These are phyloP conservation scores for Oreotrochilus melanogaster DNA, from an alignment of 2,113 vertebrate genomes.

Conservation along the genomic window DNA sequence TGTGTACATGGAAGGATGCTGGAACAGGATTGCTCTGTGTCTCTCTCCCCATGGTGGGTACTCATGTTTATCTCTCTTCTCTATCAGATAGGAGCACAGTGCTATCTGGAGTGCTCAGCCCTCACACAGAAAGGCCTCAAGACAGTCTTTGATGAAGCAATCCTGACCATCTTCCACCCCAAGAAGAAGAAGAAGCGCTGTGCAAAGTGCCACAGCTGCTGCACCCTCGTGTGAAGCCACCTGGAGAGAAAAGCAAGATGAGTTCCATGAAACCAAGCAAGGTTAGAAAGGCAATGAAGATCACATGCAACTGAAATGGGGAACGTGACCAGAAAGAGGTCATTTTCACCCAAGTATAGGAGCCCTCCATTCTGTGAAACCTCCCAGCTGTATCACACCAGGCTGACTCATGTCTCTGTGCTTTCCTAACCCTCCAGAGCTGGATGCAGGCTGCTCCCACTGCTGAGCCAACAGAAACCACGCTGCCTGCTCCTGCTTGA, in stretches of 20 bases:
- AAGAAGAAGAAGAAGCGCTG: slow-evolving; percentile 86
- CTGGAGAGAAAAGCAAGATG: neutral
- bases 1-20: fast-evolving
- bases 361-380: slow-evolving; percentile 21
- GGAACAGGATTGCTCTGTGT: neutral
- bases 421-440: slow-evolving; percentile 16
- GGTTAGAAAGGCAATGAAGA: neutral
- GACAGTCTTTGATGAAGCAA: slow-evolving; percentile 90
- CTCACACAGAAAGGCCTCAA: slow-evolving; percentile 91
- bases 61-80: neutral
- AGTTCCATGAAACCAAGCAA: slow-evolving; percentile 14
- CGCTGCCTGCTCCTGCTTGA: neutral
- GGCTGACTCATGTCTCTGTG: slow-evolving; percentile 22
- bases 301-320: slow-evolving; percentile 24
- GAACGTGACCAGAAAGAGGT: slow-evolving; percentile 54
- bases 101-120: slow-evolving; percentile 90
- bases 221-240: slow-evolving; percentile 80
- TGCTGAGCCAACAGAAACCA: neutral
- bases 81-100: slow-evolving; percentile 88
- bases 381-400: slow-evolving; percentile 35
- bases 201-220: slow-evolving; percentile 76
- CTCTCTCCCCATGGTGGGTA: neutral
- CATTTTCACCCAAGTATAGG: neutral
- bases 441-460: neutral
- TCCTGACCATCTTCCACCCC: slow-evolving; percentile 89